Conservation (phyloP, 2,888 invertebrate species). For the Drosophila nigritarsus region DNA sequence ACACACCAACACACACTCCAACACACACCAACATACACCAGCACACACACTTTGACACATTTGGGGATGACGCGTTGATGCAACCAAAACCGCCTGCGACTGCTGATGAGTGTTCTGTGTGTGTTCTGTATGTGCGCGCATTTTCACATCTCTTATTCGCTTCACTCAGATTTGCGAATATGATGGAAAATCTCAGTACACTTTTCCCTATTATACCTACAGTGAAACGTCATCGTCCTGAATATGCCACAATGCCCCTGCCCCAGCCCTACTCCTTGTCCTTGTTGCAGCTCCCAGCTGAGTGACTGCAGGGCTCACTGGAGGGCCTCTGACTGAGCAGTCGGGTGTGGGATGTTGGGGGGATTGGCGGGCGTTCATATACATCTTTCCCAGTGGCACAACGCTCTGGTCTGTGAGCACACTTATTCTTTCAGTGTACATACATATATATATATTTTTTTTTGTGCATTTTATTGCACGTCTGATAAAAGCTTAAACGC, state of each 20-base stretch:
- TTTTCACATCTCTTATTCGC: constrained; percentile 45
- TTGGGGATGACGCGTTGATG: constrained; percentile 64
- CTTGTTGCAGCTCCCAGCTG: constrained; percentile 34
- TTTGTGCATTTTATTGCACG: constrained; percentile 48
- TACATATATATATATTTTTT: constrained; percentile 31
- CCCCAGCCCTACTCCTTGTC: background rate
- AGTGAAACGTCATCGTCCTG: constrained; percentile 72
- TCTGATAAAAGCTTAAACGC: background rate
- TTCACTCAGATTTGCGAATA: constrained; percentile 36
- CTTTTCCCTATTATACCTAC: constrained; percentile 47
- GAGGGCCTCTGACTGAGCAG: constrained; percentile 16
- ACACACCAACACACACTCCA: constrained; percentile 6
- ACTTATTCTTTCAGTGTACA: constrained; percentile 48
- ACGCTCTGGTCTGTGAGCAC: constrained; percentile 36
- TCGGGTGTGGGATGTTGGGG: background rate
- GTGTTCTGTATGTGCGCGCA: constrained; percentile 24
- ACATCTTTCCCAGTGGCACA: constrained; percentile 37
- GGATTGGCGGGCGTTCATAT: constrained; percentile 8
- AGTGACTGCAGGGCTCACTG: constrained; percentile 28
- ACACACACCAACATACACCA: constrained; percentile 9
- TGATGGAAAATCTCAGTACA: constrained; percentile 68
- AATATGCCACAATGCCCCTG: constrained; percentile 9
- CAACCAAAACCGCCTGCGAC: constrained; percentile 43
- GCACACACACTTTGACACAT: constrained; percentile 38
- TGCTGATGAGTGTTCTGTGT: constrained; percentile 31